Percentiles rank a stretch among this genome's conserved stretches.
Evolutionary conservation across 1,140 invertebrate genomes (phyloP).

Genomic region (Scaptomyza pallida): DNA sequence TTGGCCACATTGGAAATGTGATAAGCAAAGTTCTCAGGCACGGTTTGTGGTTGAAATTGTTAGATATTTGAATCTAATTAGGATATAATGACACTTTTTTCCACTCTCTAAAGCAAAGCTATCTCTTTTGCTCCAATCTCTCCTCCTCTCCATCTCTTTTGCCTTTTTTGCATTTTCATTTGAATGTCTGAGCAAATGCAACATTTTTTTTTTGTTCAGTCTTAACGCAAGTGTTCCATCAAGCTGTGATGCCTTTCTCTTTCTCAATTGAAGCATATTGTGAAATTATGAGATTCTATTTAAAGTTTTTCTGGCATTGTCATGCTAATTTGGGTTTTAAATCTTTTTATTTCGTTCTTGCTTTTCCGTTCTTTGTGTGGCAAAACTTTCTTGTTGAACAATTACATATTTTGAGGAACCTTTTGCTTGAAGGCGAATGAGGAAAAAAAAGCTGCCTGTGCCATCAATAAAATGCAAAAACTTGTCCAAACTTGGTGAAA

Average conservation of each 20-base stretch:
- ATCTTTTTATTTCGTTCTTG: background rate
- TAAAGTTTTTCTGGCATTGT: constrained; percentile 19
- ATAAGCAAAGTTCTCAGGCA: constrained; percentile 67
- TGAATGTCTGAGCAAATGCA: constrained; percentile 14
- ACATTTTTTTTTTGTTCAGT: constrained; percentile 5
- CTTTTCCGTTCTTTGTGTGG: constrained; percentile 2
- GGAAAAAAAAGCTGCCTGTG: constrained; percentile 17
- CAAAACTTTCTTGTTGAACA: constrained; percentile 31
- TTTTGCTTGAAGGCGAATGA: constrained; percentile 7
- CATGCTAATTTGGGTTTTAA: constrained; percentile 25
- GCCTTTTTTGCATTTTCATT: constrained; percentile 1
- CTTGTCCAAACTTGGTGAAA: constrained; percentile 41
- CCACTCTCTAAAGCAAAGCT: background rate
- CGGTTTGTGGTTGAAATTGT: constrained; percentile 68
- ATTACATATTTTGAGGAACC: constrained; percentile 27
- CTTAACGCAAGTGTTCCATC: background rate
- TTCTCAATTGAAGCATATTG: background rate
- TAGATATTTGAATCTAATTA: constrained; percentile 78
- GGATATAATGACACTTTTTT: constrained; percentile 72
- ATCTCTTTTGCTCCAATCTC: background rate
- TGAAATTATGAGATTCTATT: constrained; percentile 5
- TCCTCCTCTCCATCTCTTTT: background rate
- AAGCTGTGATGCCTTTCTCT: background rate
- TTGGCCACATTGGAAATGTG: constrained; percentile 49
- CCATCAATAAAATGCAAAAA: constrained; percentile 67